A percentile compares a stretch with the other conserved stretches of the same genome.
Evolutionary conservation across 2,888 invertebrate genomes (phyloP).

Genomic region (Clusia tigrina): DNA sequence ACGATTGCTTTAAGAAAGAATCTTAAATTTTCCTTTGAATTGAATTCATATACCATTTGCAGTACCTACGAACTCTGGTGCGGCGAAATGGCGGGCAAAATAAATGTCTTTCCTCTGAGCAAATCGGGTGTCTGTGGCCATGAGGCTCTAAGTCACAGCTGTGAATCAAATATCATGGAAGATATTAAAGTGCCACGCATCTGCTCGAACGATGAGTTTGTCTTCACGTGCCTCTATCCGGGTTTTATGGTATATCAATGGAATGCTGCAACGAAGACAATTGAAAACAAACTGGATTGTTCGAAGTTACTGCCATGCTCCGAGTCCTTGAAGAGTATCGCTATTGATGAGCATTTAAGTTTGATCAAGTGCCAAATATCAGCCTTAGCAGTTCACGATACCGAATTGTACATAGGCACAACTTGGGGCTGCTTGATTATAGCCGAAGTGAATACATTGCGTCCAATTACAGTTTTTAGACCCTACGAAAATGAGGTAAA

Average conservation of each 20-base stretch:
- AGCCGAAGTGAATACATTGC: slow-evolving; percentile 79
- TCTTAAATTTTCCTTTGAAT: background rate
- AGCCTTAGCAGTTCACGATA: slow-evolving; percentile 71
- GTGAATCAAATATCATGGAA: slow-evolving; percentile 57
- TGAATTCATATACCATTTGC: slow-evolving; percentile 8
- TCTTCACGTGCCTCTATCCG: slow-evolving; percentile 86
- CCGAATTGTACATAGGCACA: slow-evolving; percentile 88
- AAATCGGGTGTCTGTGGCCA: slow-evolving; percentile 78
- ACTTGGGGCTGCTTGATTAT: slow-evolving; percentile 95
- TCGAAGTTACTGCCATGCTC: slow-evolving; percentile 91
- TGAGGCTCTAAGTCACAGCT: slow-evolving; percentile 72
- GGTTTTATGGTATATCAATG: slow-evolving; percentile 90
- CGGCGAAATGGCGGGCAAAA: slow-evolving; percentile 81
- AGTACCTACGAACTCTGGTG: slow-evolving; percentile 84
- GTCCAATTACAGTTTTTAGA: slow-evolving; percentile 91
- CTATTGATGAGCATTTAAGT: slow-evolving; percentile 85
- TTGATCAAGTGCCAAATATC: slow-evolving; percentile 76
- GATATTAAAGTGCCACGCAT: slow-evolving; percentile 74
- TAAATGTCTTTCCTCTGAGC: slow-evolving; percentile 79
- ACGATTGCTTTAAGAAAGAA: slow-evolving; percentile 27
- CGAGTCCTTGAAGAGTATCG: slow-evolving; percentile 89
- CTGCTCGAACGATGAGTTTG: slow-evolving; percentile 70
- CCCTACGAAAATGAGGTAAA: slow-evolving; percentile 85
- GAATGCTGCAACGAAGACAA: slow-evolving; percentile 74
- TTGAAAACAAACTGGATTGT: slow-evolving; percentile 85